Evolutionary conservation across 1,140 invertebrate genomes (phyloP).

Genomic region (Hermatobates lingyangjiaoensis): DNA sequence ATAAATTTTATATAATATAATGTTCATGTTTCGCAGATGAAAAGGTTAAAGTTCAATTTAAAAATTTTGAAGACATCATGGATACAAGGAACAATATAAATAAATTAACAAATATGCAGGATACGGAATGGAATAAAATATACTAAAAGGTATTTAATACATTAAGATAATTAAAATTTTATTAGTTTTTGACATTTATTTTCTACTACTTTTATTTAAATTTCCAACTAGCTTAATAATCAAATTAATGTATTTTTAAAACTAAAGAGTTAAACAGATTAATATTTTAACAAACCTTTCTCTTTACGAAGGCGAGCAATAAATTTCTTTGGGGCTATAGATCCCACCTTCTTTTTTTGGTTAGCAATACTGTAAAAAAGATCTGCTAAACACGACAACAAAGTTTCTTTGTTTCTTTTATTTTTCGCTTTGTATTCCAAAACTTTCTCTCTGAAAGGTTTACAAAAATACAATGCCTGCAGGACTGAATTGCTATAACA

Average conservation of each 20-base stretch:
- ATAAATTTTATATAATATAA: too few species aligned
- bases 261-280: neutral
- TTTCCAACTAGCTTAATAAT: neutral
- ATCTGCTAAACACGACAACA: slow-evolving; percentile 93
- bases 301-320: slow-evolving; percentile 95
- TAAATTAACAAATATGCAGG: too few species aligned
- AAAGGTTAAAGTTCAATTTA: too few species aligned
- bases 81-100: too few species aligned
- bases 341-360: slow-evolving; percentile 98
- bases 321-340: slow-evolving; percentile 98
- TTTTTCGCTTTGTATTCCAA: slow-evolving; percentile 96
- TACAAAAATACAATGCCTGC: slow-evolving; percentile 97
- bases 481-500: slow-evolving; percentile 99
- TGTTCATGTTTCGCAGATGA: too few species aligned
- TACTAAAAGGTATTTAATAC: neutral
- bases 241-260: neutral
- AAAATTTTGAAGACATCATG: too few species aligned
- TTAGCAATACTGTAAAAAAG: slow-evolving; percentile 97
- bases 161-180: neutral
- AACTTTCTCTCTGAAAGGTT: slow-evolving; percentile 95
- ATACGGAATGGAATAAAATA: neutral
- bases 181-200: neutral
- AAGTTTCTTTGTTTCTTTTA: slow-evolving; percentile 91
- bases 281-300: slow-evolving; percentile 49
- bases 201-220: neutral